Conservation (phyloP, 2,797 vertebrate genomes). For the Pogonophryne albipinna region DNA sequence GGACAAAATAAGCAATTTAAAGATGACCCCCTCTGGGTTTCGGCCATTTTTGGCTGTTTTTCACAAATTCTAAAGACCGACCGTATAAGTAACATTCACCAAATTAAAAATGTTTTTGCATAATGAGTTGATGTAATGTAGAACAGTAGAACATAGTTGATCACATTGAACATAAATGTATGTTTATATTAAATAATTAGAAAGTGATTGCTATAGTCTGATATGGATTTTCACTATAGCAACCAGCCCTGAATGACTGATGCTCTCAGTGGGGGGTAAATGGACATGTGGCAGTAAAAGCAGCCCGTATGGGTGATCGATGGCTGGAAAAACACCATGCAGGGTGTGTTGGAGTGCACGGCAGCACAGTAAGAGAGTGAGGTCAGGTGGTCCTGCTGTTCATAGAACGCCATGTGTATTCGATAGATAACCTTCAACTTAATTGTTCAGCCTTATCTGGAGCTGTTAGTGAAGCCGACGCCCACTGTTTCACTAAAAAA, state of each 20-base stretch:
- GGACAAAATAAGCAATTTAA: background rate
- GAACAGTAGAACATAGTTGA: background rate
- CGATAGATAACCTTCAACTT: constrained; percentile 74
- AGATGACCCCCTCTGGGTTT: background rate
- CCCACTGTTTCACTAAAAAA: constrained; percentile 27
- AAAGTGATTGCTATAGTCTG: background rate
- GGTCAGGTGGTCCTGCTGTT: constrained; percentile 28
- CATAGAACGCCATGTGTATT: constrained; percentile 35
- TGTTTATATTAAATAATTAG: background rate
- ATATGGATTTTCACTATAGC: constrained; percentile 7
- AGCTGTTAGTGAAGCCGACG: constrained; percentile 28
- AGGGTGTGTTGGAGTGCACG: background rate
- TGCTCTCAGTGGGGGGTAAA: constrained; percentile 9
- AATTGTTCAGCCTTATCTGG: constrained; percentile 67
- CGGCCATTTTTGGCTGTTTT: background rate
- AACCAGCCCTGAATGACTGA: background rate
- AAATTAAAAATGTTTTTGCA: background rate
- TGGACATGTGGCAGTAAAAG: constrained; percentile 24
- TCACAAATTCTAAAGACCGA: background rate
- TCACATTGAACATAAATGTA: background rate
- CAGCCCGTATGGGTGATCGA: constrained; percentile 65
- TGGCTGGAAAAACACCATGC: constrained; percentile 66
- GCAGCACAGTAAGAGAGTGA: background rate
- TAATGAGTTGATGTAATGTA: background rate
- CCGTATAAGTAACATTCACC: background rate